Base-by-base conservation (phyloP, 2,797 vertebrate genomes). In the Enteromius unitaeniatus region DNA sequence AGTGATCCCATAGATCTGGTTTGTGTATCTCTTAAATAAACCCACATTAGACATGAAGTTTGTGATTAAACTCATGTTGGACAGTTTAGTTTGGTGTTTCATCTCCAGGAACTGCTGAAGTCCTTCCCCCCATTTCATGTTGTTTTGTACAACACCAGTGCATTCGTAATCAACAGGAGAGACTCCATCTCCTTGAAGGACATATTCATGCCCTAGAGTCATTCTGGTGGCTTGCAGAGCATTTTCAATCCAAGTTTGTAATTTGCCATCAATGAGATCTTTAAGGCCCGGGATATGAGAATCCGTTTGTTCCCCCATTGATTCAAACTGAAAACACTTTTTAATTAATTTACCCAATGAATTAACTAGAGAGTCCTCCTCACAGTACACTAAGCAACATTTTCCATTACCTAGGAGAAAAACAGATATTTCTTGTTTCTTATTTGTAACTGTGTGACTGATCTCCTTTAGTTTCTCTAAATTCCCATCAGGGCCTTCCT, bases 101-200 rank as follows among this genome's bases (percentile, higher is more conserved):
- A 95, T 91, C 86, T 95, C 90, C 19, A 94, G 86, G 26, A 95
- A 94, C 88, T 94, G 93, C 0, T 94, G 93, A 1, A 94, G 88
- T 2, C 94, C 93, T 80, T 94, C 90, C 11, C 83, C 7, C 93
- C 83, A 92, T 83, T 7, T 34, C 90, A 60, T 92, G 78, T 76
- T 21, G 75, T 91, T 92, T 85, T 93, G 85, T n/a, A 94, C 84
- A 6, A 94, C 89, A 26, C 92, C 93, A n/a, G 93, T 93, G 73
- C 37, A 90, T 1, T 69, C 86, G 78, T 88, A 94, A 81, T 93
- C 92, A 0, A 92, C 92, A 15, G 92, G 93, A 1, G 88, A 79
- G 8, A 88, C 79, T n/a, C 60, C 28, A 6, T 85, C 45, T 2
- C 40, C 37, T 6, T 87, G 69, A 31, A 79, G 53, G 13, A 89